Base-by-base conservation (phyloP, 2,113 vertebrate genomes). In the Stomatorhinus ivindoensis region DNA sequence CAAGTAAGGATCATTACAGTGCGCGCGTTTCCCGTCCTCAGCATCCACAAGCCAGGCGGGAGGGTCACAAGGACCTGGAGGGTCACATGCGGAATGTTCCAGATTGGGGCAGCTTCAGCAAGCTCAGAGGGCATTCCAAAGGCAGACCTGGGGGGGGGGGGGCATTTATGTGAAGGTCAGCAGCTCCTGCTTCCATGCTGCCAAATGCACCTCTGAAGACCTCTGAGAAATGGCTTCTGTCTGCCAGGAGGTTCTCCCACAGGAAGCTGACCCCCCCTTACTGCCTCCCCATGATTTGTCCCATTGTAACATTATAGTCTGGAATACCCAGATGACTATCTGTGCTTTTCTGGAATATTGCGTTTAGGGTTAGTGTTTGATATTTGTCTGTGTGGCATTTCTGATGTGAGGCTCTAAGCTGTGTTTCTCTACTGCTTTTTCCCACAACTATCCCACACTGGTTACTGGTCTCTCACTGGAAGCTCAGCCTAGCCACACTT, bases 141-240 rank as follows among this genome's bases (percentile, higher is more conserved):
- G 13, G 85, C 89, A 93, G 90, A 90, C 76, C 82, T 89, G 90
- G 87, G 87, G 51, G 9, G 82, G 90, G 87, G 87, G 51, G 8
- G 42, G 21, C 2, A 4, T 46, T 24, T 84, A 21, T 15, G 15
- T 84, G 82, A 4, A 48, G 19, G 21, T 84, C 82, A 48, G 82
- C 39, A 24, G 27, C 27, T 73, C 27, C 13, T 73, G 9, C 31
- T 73, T 61, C 24, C 55, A 73, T 11, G 3, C n/a, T 27, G n/a
- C 8, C 7, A 27, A 31, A 35, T 73, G 11, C 65, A 73, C 65
- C 65, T 73, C 65, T 73, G 27, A 35, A 73, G 61, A 13, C 61
- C n/a, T 3, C 27, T 31, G 10, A 27, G n/a, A 73, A 73, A 73
- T 1, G 31, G 1, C 27, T 13, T 5, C n/a, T 73, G n/a, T 35